These are phyloP conservation scores for Dryobates pubescens DNA, from an alignment of 2,797 vertebrate genomes.

Conservation along the genomic window DNA sequence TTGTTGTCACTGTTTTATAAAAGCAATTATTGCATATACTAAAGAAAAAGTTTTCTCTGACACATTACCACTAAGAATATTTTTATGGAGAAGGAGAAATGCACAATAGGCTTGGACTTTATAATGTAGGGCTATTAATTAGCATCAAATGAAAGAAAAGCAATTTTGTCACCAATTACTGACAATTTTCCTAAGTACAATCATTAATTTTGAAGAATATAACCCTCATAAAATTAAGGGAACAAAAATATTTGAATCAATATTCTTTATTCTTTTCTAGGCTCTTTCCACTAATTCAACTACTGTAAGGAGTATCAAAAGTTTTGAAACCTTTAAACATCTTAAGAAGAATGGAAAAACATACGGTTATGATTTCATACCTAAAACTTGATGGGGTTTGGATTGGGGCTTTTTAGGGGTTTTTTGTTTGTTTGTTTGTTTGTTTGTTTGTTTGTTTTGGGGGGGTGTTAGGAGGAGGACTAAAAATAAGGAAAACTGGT, in stretches of 20 bases:
- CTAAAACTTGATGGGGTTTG: not conserved
- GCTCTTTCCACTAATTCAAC: constrained; percentile 48
- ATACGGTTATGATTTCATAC: constrained; percentile 1
- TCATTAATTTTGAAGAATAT: constrained; percentile 78
- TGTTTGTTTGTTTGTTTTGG: not conserved
- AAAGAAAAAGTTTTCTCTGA: constrained; percentile 20
- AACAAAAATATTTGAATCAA: constrained; percentile 69
- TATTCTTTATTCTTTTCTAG: constrained; percentile 47
- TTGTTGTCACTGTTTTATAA: not conserved
- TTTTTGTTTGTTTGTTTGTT: too few species aligned
- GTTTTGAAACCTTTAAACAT: not conserved
- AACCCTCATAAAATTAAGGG: constrained; percentile 69
- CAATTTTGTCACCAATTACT: constrained; percentile 80
- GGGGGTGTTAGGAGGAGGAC: too few species aligned
- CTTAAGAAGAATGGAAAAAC: constrained; percentile 29
- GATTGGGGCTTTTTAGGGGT: not conserved
- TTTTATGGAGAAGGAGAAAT: constrained; percentile 60
- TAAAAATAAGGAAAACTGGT: not conserved
- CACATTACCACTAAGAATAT: constrained; percentile 31
- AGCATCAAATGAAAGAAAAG: constrained; percentile 77
- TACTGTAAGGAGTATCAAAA: constrained; percentile 44
- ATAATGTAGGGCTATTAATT: constrained; percentile 71
- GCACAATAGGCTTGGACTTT: constrained; percentile 48
- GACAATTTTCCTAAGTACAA: constrained; percentile 76
- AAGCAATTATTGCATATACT: not conserved